Conservation (phyloP, 2,888 invertebrate genomes). For the Tachystola acroxantha region DNA sequence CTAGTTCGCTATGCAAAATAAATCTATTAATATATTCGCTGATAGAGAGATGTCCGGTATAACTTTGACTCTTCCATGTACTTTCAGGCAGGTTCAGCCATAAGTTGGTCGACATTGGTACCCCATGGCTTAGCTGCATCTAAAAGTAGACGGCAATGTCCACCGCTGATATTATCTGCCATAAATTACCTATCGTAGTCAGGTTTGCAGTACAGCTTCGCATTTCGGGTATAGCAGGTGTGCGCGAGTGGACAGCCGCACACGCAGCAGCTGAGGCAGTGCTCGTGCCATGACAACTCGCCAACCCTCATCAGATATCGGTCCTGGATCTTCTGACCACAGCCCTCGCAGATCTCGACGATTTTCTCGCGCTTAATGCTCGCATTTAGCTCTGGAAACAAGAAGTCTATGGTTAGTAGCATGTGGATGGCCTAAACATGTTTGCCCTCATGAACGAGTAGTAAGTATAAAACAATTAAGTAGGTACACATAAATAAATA, state of each 20-base stretch:
- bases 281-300: constrained; percentile 97
- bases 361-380: constrained; percentile 88
- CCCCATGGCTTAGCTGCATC: too few species aligned
- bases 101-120: too few species aligned
- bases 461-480: background rate
- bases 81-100: too few species aligned
- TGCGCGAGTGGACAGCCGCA: constrained; percentile 94
- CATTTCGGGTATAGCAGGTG: constrained; percentile 96
- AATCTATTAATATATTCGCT: background rate
- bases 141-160: too few species aligned
- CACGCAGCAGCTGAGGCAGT: constrained; percentile 96
- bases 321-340: constrained; percentile 96
- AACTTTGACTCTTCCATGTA: background rate
- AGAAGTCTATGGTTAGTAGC: constrained; percentile 45
- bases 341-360: constrained; percentile 95
- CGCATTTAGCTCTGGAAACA: constrained; percentile 61
- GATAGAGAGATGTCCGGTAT: too few species aligned
- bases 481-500: too few species aligned
- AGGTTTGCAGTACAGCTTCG: constrained; percentile 96
- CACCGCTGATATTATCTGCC: too few species aligned
- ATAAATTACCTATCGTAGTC: constrained; percentile 94
- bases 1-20: constrained; percentile 12
- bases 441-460: too few species aligned
- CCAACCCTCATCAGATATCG: constrained; percentile 96
- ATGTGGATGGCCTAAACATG: constrained; percentile 36